Base-by-base conservation (phyloP, 2,888 invertebrate species). In the Schrankia costaestrigalis region DNA sequence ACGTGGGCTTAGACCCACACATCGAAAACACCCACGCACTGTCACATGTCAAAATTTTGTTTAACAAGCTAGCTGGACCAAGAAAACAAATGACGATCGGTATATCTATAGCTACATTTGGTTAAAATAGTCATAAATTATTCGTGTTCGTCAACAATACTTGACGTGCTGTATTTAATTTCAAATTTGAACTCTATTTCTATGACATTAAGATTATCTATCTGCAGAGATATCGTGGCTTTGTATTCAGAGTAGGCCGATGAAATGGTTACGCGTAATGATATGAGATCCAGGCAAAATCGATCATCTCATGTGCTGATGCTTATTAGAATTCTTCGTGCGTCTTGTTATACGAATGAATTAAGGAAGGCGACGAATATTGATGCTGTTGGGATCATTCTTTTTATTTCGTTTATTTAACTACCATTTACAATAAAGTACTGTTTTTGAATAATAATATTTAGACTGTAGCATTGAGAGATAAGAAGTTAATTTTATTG, bases 1-100 rank as follows among this genome's bases (percentile, higher is more conserved):
- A 73, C 59, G 74, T 73, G 71, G 71, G 63, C 46, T 41, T 53
- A 51, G 58, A 43, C 72, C 71, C 69, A 80, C 78, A 71, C 69
- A 44, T 41, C 57, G 68, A 64, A 60, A 60, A 71, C 78, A 62
- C 81, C 80, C 61, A 81, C 81, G 56, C 31, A 21, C 36, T 37
- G 40, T 36, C 45, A 52, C 65, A 68, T 67, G 74, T 78, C 71
- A 71, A 78, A 70, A 67, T 69, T 72, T 64, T 69, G 68, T 76
- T 62, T 75, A 73, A 77, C 78, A 78, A 73, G 72, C 64, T 54
- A 71, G 62, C 55, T 66, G 62, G 63, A 71, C 66, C 41, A 36
- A 46, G 63, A 71, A 77, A 74, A 78, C 75, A 78, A 78, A 76
- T 75, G 69, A 69, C 63, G 71, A 58, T 69, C 66, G 52, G 61